These are phyloP conservation scores for Microctenopoma lineatum DNA, from an alignment of 2,797 vertebrate species.

Conservation along the genomic window DNA sequence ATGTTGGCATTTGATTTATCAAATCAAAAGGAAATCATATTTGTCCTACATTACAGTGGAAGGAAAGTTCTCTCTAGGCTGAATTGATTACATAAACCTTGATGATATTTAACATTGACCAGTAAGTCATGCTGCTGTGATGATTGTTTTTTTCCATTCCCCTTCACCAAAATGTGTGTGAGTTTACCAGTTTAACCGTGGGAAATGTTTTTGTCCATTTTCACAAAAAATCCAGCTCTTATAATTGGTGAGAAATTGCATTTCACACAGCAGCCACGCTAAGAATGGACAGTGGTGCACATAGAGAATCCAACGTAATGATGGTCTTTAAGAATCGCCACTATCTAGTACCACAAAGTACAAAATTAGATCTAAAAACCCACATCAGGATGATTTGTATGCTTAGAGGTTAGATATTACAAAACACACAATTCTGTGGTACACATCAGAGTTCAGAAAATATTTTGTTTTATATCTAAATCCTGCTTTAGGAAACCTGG, in stretches of 20 bases:
- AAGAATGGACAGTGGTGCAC: neutral
- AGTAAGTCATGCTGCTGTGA: neutral
- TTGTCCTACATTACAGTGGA: conserved; percentile 4
- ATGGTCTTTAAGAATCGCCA: neutral
- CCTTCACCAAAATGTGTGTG: neutral
- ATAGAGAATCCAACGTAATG: neutral
- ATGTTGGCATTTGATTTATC: conserved; percentile 3
- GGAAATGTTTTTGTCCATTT: conserved; percentile 12
- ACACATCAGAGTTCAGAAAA: conserved; percentile 3
- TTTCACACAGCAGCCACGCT: neutral
- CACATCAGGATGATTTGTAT: neutral
- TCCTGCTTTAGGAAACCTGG: neutral
- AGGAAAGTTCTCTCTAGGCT: conserved; percentile 14
- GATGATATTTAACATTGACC: neutral
- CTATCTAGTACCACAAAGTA: neutral
- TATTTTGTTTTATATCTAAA: neutral
- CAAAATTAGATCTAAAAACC: neutral
- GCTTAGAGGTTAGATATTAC: neutral
- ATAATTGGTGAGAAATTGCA: neutral
- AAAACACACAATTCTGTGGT: neutral
- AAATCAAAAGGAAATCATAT: conserved; percentile 6
- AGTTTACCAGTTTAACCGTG: conserved; percentile 4
- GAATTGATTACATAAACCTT: conserved; percentile 7
- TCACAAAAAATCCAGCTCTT: neutral
- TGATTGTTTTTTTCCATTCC: neutral